Evolutionary conservation across 2,797 vertebrate species (phyloP), one percentile per base, ranked within the genome.

Genomic region (Siniperca obscura): DNA sequence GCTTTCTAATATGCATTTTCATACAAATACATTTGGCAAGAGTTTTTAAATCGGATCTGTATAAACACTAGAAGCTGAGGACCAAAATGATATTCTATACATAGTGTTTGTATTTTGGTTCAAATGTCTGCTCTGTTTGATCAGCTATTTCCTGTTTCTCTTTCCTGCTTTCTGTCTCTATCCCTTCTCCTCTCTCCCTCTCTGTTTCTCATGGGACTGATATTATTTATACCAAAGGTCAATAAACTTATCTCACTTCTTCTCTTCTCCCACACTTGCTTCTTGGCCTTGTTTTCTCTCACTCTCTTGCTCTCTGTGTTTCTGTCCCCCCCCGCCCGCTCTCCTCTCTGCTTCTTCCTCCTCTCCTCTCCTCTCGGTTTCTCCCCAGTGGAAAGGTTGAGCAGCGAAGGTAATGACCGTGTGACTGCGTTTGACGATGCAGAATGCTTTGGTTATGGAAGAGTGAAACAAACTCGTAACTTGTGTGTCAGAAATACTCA

Each of bases 331-430:
- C 64, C 81, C 52, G 42, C 82, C 83, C 56, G 36, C 81, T 84
- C 69, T 90, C 70, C 86, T 76, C 80, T 85, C 70, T 10, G 64
- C 90, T 85, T 69, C 65, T 66, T 86, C 86, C 83, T 92, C 82
- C 80, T 86, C 76, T 92, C 82, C 80, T 86, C 76, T 90, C 89
- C 83, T 89, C 86, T 90, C 40, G 82, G 88, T 95, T 91, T 94
- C 90, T 93, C 89, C 91, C 86, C 92, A 95, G 89, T 93, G 94
- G 95, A 94, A 93, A 90, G 90, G 90, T 92, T 95, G 91, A 95
- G 86, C 92, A 70, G 68, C 70, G 72, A 95, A 96, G 95, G 95
- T 95, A 94, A 95, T 90, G 60, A 89, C 71, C 38, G 82, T 87
- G 87, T 92, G 85, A 89, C 81, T 70, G 30, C 59, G 74, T 91